Evolutionary conservation across 1,140 invertebrate genomes (phyloP).

Genomic region (Eriocheir sinensis): DNA sequence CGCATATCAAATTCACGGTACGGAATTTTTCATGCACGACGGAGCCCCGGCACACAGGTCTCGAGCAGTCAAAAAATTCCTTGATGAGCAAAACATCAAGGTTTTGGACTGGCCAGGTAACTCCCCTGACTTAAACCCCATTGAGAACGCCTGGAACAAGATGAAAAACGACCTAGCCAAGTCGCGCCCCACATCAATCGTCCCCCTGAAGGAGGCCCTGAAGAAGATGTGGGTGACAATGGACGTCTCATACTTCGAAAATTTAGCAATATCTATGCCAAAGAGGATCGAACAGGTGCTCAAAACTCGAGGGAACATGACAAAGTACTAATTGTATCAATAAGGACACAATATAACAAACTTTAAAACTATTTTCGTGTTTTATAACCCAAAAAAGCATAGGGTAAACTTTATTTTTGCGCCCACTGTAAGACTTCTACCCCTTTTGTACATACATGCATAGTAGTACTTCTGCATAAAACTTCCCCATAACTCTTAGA

Average conservation of each 20-base stretch:
- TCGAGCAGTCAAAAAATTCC: background rate
- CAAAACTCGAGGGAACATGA: background rate
- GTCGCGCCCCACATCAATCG: background rate
- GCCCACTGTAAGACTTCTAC: no score
- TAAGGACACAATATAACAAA: no score
- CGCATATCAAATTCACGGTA: background rate
- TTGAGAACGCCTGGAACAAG: conserved; percentile 25
- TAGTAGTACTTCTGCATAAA: no score
- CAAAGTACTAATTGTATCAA: conserved; percentile 9
- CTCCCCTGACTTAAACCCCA: background rate
- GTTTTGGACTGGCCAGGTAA: conserved; percentile 19
- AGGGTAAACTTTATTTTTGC: no score
- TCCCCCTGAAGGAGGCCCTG: conserved; percentile 7
- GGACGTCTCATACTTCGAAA: background rate
- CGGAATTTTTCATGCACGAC: background rate
- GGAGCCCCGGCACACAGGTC: background rate
- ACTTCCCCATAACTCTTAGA: no score
- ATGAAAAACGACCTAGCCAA: background rate
- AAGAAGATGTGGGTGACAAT: background rate
- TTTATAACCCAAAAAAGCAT: no score
- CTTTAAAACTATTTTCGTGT: no score
- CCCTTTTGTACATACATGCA: no score
- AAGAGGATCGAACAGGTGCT: background rate
- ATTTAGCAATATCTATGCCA: background rate
- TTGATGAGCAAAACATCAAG: background rate